A percentile compares a stretch with the other conserved stretches of the same genome.
Conservation (phyloP, 2,113 vertebrate genomes). For the Dunckerocampus dactyliophorus region DNA sequence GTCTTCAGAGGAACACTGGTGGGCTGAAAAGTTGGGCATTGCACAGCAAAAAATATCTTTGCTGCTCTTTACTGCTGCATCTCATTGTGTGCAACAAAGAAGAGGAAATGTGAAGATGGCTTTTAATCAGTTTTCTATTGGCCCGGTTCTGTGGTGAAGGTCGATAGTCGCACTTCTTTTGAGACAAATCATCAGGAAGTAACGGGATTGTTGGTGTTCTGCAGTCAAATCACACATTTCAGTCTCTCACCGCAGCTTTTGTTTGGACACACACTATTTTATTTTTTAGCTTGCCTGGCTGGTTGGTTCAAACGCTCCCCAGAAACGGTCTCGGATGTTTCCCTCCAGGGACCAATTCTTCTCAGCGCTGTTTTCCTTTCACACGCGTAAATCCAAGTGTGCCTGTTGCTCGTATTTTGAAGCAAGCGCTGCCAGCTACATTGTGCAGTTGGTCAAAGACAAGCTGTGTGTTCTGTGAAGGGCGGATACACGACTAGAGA, state of each 20-base stretch:
- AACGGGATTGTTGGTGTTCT: neutral
- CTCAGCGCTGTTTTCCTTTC: slow-evolving; percentile 26
- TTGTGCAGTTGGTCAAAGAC: too few relatives aligned
- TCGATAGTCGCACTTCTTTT: too few relatives aligned
- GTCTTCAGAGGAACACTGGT: slow-evolving; percentile 22
- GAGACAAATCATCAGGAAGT: too few relatives aligned
- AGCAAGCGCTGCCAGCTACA: too few relatives aligned
- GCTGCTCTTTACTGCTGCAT: neutral
- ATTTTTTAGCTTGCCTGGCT: neutral
- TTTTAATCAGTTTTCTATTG: neutral
- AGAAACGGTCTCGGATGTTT: slow-evolving; percentile 24
- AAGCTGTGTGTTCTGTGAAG: too few relatives aligned
- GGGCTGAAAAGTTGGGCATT: slow-evolving; percentile 17
- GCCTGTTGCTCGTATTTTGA: slow-evolving; percentile 22
- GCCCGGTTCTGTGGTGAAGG: neutral
- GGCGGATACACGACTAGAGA: too few relatives aligned
- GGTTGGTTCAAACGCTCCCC: slow-evolving; percentile 6
- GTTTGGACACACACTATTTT: neutral
- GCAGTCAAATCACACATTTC: neutral
- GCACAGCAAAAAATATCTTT: neutral
- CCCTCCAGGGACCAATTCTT: slow-evolving; percentile 39
- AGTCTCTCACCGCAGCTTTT: slow-evolving; percentile 4
- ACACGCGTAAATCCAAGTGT: slow-evolving; percentile 18
- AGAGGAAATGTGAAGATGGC: neutral
- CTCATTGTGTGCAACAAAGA: neutral